Evolutionary conservation across 2,888 invertebrate genomes (phyloP), one percentile per base, ranked within the genome.

Genomic region (Athrips mouffetella): DNA sequence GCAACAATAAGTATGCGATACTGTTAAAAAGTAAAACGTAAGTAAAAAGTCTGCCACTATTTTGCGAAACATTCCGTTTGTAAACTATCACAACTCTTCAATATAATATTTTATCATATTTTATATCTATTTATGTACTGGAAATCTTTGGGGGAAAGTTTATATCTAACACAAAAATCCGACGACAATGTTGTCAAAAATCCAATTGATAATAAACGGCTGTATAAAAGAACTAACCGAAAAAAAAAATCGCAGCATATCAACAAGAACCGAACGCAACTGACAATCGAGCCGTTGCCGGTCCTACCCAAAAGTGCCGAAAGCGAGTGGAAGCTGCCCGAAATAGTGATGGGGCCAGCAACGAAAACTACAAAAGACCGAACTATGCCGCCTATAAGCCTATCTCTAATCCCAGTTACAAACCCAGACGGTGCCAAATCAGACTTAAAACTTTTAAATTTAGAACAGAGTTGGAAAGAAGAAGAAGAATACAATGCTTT

Each of bases 151-250:
- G 62, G 62, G 62, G 40, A 51, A 49, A 46, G 25, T 41, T 35
- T 8, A 27, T 52, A 50, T 55, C 55, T 60, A 58, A 60, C 54
- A 51, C 52, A 50, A 58, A 62, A 59, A 52, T 50, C 47, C 42
- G 60, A 69, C 80, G 82, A 79, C 82, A 84, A 84, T 88, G 88
- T 88, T 88, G 88, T 86, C 87, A 83, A 75, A 67, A 69, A 70
- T 80, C 79, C 71, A 83, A 87, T 88, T 88, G 88, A 88, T 87
- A 87, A 85, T 86, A 83, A 79, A 71, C 48, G 65, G 29, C 29
- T 29, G 16, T 29, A 11, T 27, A 10, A 15, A 55, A 62, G 67
- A 61, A 59, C 61, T 67, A 63, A 58, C 66, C 57, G 58, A 67
- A 66, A 66, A 47, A 55, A 47, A 62, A 63, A 11, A 29, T 6